These are phyloP conservation scores for Thera britannica DNA, from an alignment of 2,888 invertebrate species.

Conservation along the genomic window DNA sequence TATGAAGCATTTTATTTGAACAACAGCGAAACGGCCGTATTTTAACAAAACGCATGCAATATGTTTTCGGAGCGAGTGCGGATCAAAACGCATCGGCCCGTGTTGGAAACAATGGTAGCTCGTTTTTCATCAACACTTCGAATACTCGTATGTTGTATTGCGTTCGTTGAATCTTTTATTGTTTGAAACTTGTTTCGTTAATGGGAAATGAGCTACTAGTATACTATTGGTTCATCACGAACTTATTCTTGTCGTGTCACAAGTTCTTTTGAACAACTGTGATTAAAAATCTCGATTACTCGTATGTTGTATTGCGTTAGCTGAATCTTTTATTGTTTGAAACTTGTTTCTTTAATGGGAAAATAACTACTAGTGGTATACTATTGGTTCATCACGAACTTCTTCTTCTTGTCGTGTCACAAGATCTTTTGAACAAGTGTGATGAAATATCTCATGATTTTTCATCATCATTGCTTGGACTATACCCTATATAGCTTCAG, in stretches of 20 bases:
- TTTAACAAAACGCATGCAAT: slow-evolving; percentile 18
- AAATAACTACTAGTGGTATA: neutral
- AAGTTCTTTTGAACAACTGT: too few species aligned
- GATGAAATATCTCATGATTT: neutral
- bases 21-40: slow-evolving; percentile 6
- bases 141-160: slow-evolving; percentile 11
- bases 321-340: slow-evolving; percentile 14
- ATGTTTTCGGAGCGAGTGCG: slow-evolving; percentile 28
- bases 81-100: slow-evolving; percentile 35
- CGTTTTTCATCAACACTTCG: slow-evolving; percentile 41
- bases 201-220: neutral
- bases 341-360: slow-evolving; percentile 6
- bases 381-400: too few species aligned
- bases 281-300: slow-evolving; percentile 14
- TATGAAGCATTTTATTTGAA: slow-evolving; percentile 2
- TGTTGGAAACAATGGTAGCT: slow-evolving; percentile 37
- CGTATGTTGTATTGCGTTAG: slow-evolving; percentile 11
- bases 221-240: too few species aligned
- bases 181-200: slow-evolving; percentile 9
- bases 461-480: too few species aligned
- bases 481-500: too few species aligned
- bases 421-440: too few species aligned
- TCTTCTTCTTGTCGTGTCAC: too few species aligned
- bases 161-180: slow-evolving; percentile 13
- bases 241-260: too few species aligned